Evolutionary conservation across 2,888 invertebrate species (phyloP).

Genomic region (Drosophila kanekoi): DNA sequence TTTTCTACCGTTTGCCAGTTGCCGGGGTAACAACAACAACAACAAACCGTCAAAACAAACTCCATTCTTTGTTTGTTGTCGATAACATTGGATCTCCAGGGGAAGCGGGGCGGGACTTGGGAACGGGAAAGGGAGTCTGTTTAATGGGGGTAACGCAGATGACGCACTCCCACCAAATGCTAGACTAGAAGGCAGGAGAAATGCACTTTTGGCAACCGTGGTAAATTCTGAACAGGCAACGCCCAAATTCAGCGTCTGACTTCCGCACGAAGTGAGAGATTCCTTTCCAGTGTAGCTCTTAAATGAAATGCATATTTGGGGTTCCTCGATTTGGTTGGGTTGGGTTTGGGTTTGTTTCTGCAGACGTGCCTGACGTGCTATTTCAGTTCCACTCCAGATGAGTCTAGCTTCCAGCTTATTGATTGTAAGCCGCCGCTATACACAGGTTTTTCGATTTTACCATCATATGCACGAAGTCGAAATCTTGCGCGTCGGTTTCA

Average conservation of each 20-base stretch:
- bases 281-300: slow-evolving; percentile 22
- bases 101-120: neutral
- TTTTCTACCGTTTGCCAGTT: slow-evolving; percentile 68
- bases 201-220: slow-evolving; percentile 62
- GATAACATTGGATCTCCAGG: slow-evolving; percentile 16
- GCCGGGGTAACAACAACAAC: slow-evolving; percentile 60
- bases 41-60: slow-evolving; percentile 75
- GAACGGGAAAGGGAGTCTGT: no score
- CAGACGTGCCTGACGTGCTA: slow-evolving; percentile 47
- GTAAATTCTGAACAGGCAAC: no score
- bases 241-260: slow-evolving; percentile 12
- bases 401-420: slow-evolving; percentile 44
- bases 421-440: slow-evolving; percentile 53
- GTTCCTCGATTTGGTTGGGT: slow-evolving; percentile 1
- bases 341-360: slow-evolving; percentile 3
- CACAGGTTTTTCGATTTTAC: slow-evolving; percentile 23
- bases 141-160: slow-evolving; percentile 6
- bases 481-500: slow-evolving; percentile 33
- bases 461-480: slow-evolving; percentile 17
- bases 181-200: slow-evolving; percentile 57
- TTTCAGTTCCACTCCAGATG: slow-evolving; percentile 5
- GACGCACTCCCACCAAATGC: slow-evolving; percentile 2
- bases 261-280: neutral
- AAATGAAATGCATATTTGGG: slow-evolving; percentile 24
- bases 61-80: slow-evolving; percentile 50